phyloP scores from a whole-genome alignment of 1,140 invertebrate species.

The Pissodes strobi region DNA sequence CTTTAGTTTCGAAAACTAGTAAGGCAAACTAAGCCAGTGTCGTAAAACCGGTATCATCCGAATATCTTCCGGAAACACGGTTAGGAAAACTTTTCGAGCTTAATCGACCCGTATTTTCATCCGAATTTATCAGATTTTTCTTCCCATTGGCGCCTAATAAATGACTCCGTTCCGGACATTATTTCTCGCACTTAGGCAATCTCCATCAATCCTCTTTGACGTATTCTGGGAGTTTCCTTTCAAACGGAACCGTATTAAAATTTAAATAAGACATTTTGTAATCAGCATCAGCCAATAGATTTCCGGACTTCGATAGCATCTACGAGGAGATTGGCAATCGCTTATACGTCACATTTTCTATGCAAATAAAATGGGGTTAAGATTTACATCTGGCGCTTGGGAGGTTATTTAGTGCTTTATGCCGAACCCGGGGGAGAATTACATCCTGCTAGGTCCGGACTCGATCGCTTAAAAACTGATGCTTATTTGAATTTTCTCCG shows the following conservation, averaged over 20 bases:
- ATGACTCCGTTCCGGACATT: slow-evolving; percentile 29
- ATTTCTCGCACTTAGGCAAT: slow-evolving; percentile 33
- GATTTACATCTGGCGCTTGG: slow-evolving; percentile 47
- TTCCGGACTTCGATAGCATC: slow-evolving; percentile 49
- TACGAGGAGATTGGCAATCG: slow-evolving; percentile 52
- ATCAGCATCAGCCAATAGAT: slow-evolving; percentile 54
- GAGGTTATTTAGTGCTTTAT: slow-evolving; percentile 44
- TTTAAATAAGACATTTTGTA: slow-evolving; percentile 55
- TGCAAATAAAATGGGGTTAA: slow-evolving; percentile 53
- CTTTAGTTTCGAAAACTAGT: too few relatives aligned
- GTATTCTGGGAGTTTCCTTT: slow-evolving; percentile 43
- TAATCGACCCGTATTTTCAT: slow-evolving; percentile 28
- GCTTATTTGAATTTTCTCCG: slow-evolving; percentile 48
- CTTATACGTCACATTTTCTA: slow-evolving; percentile 53
- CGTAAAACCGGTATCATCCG: too few relatives aligned
- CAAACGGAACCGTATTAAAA: slow-evolving; percentile 51
- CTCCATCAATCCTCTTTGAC: slow-evolving; percentile 45
- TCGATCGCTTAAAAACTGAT: slow-evolving; percentile 45
- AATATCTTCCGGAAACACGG: too few relatives aligned
- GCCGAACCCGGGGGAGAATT: slow-evolving; percentile 28
- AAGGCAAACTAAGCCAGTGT: too few relatives aligned
- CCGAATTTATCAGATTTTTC: slow-evolving; percentile 35
- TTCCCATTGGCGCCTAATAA: slow-evolving; percentile 32
- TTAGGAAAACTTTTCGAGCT: too few relatives aligned
- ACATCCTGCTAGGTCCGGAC: slow-evolving; percentile 42